These are phyloP conservation scores for Morbakka virulenta DNA, from an alignment of 30 jellyfish, hydroid and myxozoan species.

Conservation along the genomic window DNA sequence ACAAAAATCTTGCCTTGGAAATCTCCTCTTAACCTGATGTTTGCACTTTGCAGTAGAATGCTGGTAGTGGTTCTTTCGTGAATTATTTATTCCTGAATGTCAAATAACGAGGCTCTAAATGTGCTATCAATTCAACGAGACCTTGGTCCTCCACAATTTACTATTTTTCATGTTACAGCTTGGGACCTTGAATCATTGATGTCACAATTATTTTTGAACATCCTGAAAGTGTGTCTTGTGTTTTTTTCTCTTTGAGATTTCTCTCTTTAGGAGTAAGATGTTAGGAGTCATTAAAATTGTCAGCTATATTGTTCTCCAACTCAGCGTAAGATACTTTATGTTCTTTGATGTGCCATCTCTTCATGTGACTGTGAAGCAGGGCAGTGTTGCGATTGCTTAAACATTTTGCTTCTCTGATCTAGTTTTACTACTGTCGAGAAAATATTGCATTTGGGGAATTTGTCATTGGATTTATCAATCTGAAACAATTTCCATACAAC, in stretches of 20 bases:
- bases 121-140: slow-evolving; percentile 5
- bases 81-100: neutral
- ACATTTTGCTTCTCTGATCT: slow-evolving; percentile 24
- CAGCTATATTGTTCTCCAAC: neutral
- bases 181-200: slow-evolving; percentile 19
- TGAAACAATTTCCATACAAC: too few relatives aligned
- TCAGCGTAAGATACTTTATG: slow-evolving; percentile 19
- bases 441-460: slow-evolving; percentile 20
- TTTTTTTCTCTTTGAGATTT: slow-evolving; percentile 18
- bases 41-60: too few relatives aligned
- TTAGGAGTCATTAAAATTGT: neutral
- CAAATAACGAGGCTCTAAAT: slow-evolving; percentile 1
- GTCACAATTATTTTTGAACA: slow-evolving; percentile 15
- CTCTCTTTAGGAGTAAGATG: slow-evolving; percentile 17
- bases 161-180: neutral
- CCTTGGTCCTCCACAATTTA: slow-evolving; percentile 12
- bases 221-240: slow-evolving; percentile 10
- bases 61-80: slow-evolving; percentile 1
- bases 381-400: slow-evolving; percentile 20
- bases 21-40: too few relatives aligned
- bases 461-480: neutral
- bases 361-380: slow-evolving; percentile 46
- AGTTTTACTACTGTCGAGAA: slow-evolving; percentile 25
- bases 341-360: slow-evolving; percentile 21
- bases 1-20: neutral